These are phyloP conservation scores for Diplogasteroides magnus DNA, from an alignment of 1,140 invertebrate genomes.

Conservation along the genomic window DNA sequence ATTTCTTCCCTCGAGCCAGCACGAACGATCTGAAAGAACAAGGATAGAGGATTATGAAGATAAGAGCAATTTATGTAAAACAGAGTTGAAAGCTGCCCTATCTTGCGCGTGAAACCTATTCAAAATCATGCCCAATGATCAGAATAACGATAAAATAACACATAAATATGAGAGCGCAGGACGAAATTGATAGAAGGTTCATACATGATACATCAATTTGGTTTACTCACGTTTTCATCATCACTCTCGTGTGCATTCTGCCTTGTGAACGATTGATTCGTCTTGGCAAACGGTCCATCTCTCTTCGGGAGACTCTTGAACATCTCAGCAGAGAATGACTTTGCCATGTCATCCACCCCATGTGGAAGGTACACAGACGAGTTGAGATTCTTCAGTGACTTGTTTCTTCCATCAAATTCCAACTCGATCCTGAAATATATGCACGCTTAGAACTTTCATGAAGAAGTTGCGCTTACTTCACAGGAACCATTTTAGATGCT, in stretches of 20 bases:
- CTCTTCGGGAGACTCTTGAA: conserved; percentile 19
- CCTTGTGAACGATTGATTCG: neutral
- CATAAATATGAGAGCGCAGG: too few species aligned
- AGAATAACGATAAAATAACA: too few species aligned
- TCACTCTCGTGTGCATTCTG: neutral
- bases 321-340: conserved; percentile 9
- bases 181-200: too few species aligned
- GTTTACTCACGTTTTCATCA: neutral
- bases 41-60: too few species aligned
- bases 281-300: neutral
- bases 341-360: conserved; percentile 11
- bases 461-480: too few species aligned
- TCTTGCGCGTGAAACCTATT: too few species aligned
- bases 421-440: conserved; percentile 13
- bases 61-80: too few species aligned
- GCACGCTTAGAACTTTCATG: neutral
- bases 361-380: neutral
- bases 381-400: neutral
- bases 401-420: conserved; percentile 7
- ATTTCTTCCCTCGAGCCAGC: conserved; percentile 22
- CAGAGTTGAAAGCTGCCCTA: too few species aligned
- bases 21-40: conserved; percentile 18
- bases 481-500: neutral
- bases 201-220: too few species aligned
- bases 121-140: too few species aligned